Evolutionary conservation across 2,113 vertebrate genomes (phyloP).

Genomic region (Serilophus lunatus): DNA sequence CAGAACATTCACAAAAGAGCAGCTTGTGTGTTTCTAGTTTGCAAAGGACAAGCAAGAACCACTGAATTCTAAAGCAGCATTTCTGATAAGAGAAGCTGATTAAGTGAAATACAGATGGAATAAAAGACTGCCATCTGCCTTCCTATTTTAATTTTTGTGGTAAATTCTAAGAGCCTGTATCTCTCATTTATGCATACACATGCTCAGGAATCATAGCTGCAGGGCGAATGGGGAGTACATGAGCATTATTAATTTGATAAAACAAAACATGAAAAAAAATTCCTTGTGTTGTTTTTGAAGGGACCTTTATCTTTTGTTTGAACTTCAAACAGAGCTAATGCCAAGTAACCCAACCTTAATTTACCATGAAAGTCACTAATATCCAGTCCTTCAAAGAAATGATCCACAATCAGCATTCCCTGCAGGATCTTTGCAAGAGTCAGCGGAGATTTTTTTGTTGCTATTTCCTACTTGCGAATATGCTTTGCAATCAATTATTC

Average conservation of each 20-base stretch:
- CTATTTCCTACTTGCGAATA: not conserved
- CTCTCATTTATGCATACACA: conserved; percentile 5
- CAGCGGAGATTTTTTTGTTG: not conserved
- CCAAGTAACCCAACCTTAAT: conserved; percentile 35
- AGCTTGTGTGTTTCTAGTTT: not conserved
- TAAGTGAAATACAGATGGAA: conserved; percentile 30
- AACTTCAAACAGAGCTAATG: conserved; percentile 38
- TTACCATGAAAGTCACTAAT: conserved; percentile 28
- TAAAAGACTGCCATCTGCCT: conserved; percentile 48
- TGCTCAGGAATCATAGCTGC: not conserved
- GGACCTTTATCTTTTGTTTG: conserved; percentile 37
- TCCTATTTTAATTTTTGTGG: conserved; percentile 49
- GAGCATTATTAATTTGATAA: conserved; percentile 41
- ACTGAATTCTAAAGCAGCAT: not conserved
- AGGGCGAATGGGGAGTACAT: not conserved
- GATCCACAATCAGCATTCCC: not conserved
- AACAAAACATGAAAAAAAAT: conserved; percentile 27
- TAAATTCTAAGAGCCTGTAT: not conserved
- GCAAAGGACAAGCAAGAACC: not conserved
- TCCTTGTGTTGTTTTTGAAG: conserved; percentile 29
- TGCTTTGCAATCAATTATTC: not conserved
- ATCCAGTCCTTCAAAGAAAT: conserved; percentile 13
- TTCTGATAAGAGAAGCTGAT: conserved; percentile 41
- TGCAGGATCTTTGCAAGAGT: not conserved
- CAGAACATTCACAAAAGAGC: not conserved